Conservation (phyloP, 2,113 vertebrate species). For the Grallaria varia region DNA sequence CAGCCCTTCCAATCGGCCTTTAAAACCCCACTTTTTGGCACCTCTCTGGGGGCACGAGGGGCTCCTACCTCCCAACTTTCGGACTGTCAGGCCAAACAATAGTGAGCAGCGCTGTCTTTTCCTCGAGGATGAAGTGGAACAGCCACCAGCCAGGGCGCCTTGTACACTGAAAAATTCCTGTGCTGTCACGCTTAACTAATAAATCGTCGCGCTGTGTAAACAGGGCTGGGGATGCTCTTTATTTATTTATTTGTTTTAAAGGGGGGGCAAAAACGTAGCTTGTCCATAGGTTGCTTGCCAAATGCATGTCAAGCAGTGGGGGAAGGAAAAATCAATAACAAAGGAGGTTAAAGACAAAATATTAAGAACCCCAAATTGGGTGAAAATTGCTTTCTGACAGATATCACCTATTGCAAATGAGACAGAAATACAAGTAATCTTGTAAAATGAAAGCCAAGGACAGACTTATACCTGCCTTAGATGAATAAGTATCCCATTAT, state of each 20-base stretch:
- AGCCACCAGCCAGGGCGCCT: neutral
- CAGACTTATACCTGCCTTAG: constrained; percentile 84
- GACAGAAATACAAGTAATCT: constrained; percentile 79
- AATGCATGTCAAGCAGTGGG: neutral
- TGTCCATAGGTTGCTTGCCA: neutral
- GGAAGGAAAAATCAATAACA: constrained; percentile 1
- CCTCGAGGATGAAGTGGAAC: neutral
- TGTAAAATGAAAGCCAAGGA: constrained; percentile 81
- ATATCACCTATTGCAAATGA: constrained; percentile 66
- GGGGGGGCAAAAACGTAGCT: fast-evolving
- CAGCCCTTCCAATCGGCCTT: neutral
- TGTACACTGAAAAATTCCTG: constrained; percentile 45
- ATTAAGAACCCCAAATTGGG: constrained; percentile 51
- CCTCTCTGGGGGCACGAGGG: fast-evolving
- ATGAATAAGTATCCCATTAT: constrained; percentile 94
- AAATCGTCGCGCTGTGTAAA: neutral
- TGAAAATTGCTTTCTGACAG: constrained; percentile 70
- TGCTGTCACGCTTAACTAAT: constrained; percentile 40
- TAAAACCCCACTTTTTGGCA: neutral
- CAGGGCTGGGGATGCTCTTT: neutral
- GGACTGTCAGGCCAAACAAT: neutral
- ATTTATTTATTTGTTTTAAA: constrained; percentile 20
- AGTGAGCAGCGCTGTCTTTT: neutral
- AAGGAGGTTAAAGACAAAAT: constrained; percentile 38
- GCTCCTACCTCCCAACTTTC: neutral